These are phyloP conservation scores for Tinea trinotella DNA, from an alignment of 2,888 invertebrate species.

Conservation along the genomic window DNA sequence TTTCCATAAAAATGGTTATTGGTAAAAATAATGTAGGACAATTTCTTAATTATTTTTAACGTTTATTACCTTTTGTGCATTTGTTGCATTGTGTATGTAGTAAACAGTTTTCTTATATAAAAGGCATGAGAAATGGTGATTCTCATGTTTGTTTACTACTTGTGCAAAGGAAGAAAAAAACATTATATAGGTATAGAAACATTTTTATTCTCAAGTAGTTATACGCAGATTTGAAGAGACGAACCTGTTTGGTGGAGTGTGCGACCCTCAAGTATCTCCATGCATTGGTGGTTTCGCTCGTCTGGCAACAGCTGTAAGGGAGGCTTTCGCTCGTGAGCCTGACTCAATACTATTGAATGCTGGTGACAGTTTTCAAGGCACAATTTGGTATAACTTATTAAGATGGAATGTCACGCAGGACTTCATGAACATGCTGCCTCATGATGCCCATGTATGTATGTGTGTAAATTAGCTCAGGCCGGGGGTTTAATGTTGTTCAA, in stretches of 20 bases:
- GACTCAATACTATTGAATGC: constrained; percentile 75
- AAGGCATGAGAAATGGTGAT: too few relatives aligned
- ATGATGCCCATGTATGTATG: constrained; percentile 82
- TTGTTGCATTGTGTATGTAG: too few relatives aligned
- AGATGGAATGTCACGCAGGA: constrained; percentile 82
- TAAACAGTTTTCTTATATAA: too few relatives aligned
- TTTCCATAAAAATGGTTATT: too few relatives aligned
- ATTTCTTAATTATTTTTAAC: too few relatives aligned
- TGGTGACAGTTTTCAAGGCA: constrained; percentile 80
- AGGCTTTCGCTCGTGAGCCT: constrained; percentile 66
- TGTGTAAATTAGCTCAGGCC: background rate
- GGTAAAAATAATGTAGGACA: too few relatives aligned
- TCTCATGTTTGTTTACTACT: too few relatives aligned
- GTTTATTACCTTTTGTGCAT: too few relatives aligned
- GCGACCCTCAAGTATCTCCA: constrained; percentile 51
- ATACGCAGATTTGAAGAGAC: constrained; percentile 74
- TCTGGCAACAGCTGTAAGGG: constrained; percentile 69
- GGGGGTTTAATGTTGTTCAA: too few relatives aligned
- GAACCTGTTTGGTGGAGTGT: constrained; percentile 66
- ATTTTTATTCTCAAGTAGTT: too few relatives aligned
- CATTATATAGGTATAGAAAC: too few relatives aligned
- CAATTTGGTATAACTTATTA: constrained; percentile 83
- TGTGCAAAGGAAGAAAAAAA: too few relatives aligned
- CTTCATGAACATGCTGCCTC: constrained; percentile 83
- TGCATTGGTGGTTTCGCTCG: constrained; percentile 83